Evolutionary conservation across 2,888 invertebrate species (phyloP).

Genomic region (Argyresthia albistria): DNA sequence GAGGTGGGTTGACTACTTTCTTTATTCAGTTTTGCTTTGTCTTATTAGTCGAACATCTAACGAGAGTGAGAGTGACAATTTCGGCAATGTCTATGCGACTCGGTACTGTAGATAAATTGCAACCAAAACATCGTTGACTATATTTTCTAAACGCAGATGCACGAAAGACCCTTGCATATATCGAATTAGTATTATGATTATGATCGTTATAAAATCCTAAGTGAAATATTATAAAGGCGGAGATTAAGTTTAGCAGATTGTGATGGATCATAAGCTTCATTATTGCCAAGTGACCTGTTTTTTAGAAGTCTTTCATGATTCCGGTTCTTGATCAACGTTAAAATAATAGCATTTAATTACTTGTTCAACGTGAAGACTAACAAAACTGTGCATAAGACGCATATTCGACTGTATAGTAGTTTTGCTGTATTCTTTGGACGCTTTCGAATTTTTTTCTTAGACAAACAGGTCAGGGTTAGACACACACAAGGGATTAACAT

Average conservation of each 20-base stretch:
- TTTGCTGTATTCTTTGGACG: constrained; percentile 43
- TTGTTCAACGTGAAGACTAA: constrained; percentile 52
- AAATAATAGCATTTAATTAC: constrained; percentile 27
- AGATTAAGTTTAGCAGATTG: too few species aligned
- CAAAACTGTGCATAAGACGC: constrained; percentile 63
- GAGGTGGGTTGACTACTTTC: constrained; percentile 72
- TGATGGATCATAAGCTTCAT: not conserved
- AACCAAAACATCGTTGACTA: constrained; percentile 30
- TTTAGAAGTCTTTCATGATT: constrained; percentile 47
- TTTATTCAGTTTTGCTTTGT: constrained; percentile 67
- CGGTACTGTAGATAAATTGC: constrained; percentile 19
- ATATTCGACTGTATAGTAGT: constrained; percentile 45
- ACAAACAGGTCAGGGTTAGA: constrained; percentile 78
- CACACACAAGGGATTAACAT: constrained; percentile 92
- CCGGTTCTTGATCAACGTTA: constrained; percentile 36
- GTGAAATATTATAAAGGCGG: too few species aligned
- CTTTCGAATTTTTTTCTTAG: constrained; percentile 50
- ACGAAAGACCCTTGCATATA: constrained; percentile 38
- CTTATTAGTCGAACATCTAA: constrained; percentile 43
- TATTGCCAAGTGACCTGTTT: not conserved
- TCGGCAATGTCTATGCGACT: constrained; percentile 15
- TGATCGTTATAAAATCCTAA: too few species aligned
- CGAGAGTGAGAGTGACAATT: constrained; percentile 14
- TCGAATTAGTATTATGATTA: not conserved
- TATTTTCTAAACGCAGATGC: constrained; percentile 44